Conservation (phyloP, 2,888 invertebrate species). For the Leucozona laternaria region DNA sequence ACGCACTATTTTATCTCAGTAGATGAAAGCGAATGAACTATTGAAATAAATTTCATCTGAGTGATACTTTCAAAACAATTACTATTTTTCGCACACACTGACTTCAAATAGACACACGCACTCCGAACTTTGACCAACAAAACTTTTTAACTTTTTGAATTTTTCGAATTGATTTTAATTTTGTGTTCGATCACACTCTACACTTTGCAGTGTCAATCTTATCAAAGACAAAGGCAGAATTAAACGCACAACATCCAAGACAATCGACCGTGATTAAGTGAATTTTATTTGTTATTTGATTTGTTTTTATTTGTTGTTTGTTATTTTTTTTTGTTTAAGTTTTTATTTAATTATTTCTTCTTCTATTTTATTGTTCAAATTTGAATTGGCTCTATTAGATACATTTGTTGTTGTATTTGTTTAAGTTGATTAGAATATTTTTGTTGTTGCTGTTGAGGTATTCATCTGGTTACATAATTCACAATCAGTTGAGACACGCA, state of each 20-base stretch:
- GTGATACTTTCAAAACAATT: background rate
- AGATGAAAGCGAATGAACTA: constrained; percentile 1
- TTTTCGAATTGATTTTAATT: constrained; percentile 19
- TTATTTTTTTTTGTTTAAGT: constrained; percentile 39
- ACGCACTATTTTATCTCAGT: constrained; percentile 19
- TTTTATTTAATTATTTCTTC: constrained; percentile 46
- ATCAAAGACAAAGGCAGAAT: constrained; percentile 53
- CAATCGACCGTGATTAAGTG: constrained; percentile 65
- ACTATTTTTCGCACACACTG: constrained; percentile 30
- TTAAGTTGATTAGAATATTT: constrained; percentile 19
- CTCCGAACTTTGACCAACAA: constrained; percentile 56
- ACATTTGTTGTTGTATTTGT: constrained; percentile 38
- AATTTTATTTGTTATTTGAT: constrained; percentile 42
- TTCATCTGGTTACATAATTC: constrained; percentile 58
- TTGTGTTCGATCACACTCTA: constrained; percentile 50
- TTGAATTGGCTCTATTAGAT: constrained; percentile 59
- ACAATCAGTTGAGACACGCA: constrained; percentile 2
- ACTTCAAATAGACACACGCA: constrained; percentile 55
- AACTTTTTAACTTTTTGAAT: constrained; percentile 38
- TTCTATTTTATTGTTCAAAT: constrained; percentile 61
- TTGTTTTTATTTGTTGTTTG: constrained; percentile 38
- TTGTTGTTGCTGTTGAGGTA: constrained; percentile 6
- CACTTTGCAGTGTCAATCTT: constrained; percentile 52
- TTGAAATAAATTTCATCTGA: background rate
- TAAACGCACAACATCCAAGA: constrained; percentile 46